Base-by-base conservation (phyloP, 2,888 invertebrate genomes). In the Drosophila subquinaria region DNA sequence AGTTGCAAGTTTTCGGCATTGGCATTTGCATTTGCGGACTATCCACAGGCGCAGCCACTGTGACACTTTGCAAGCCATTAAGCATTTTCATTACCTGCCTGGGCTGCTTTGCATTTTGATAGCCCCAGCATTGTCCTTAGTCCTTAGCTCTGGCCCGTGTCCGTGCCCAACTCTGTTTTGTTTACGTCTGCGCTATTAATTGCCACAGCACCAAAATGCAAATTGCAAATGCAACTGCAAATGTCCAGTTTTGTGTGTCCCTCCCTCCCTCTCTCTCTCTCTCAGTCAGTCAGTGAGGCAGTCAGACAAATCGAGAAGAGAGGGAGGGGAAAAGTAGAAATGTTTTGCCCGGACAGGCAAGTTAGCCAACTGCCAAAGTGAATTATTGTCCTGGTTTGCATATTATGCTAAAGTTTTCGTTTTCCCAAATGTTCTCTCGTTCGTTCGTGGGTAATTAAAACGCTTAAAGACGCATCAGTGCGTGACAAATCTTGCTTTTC, bases 401-500 rank as follows among this genome's bases (percentile, higher is more conserved):
- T 87, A 89, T 87, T 85, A 87, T 89, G 85, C 85, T 73, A 84
- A 87, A 89, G 82, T 84, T 89, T 74, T 81, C 65, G 63, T 67
- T 78, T 53, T 63, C 43, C 68, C 63, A 30, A 73, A 76, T 50
- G 71, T 35, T 57, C 64, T 47, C 38, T 45, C 52, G 47, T 81
- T 77, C 83, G 81, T 82, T 90, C 79, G 83, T 83, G 88, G 90
- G 91, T 91, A 90, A 90, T 90, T 90, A 89, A 89, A 90, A 89
- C 81, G 88, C 87, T 91, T 88, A 83, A 80, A 89, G 88, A 84
- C 90, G 90, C 90, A 91, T 88, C 90, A 88, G 90, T 82, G 91
- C 90, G 89, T 90, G 82, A 88, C 90, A 91, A 90, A 90, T 90
- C 90, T 88, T 82, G 82, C 88, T 90, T 90, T 90, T 91, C 88